Evolutionary conservation across 2,113 vertebrate genomes (phyloP).

Genomic region (Sapayoa aenigma): DNA sequence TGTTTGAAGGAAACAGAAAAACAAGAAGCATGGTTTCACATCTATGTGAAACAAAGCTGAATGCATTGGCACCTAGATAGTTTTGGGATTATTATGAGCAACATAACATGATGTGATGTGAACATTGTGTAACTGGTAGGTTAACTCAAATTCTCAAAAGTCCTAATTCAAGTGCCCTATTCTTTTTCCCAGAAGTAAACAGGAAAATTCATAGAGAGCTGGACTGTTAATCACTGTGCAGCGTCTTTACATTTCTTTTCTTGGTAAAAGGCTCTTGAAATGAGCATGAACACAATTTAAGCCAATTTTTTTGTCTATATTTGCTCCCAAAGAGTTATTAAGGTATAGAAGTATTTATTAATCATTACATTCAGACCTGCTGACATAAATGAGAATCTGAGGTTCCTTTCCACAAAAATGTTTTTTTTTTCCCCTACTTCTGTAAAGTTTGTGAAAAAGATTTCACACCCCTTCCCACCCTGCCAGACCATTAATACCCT

Average conservation of each 20-base stretch:
- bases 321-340: neutral
- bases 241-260: neutral
- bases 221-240: neutral
- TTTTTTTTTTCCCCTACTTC: neutral
- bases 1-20: neutral
- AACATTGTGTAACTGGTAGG: neutral
- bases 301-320: neutral
- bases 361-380: neutral
- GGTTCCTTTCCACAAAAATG: neutral
- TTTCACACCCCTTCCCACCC: fast-evolving
- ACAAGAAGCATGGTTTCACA: neutral
- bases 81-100: neutral
- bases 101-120: too few species aligned
- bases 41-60: neutral
- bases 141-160: neutral
- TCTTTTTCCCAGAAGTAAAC: neutral
- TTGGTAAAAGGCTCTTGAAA: neutral
- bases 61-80: neutral
- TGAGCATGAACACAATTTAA: neutral
- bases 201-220: neutral
- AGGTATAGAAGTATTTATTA: neutral
- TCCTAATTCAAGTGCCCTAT: neutral
- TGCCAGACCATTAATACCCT: neutral
- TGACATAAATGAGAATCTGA: neutral
- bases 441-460: neutral